Percentiles rank a stretch among this genome's conserved stretches.
Conservation (phyloP, 2,113 vertebrate genomes). For the Porphyrio hochstetteri region DNA sequence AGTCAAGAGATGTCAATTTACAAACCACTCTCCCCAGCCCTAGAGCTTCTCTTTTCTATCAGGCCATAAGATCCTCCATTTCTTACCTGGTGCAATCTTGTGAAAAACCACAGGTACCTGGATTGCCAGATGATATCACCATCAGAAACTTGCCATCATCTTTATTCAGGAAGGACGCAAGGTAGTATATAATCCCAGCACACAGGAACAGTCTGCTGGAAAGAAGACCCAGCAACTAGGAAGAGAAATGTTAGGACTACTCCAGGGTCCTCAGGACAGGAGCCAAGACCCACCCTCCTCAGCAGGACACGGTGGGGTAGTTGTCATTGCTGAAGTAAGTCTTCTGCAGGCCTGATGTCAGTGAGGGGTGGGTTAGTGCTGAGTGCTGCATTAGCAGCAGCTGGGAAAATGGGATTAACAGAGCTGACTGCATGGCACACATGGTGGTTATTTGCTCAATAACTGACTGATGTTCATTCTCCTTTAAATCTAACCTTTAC, state of each 20-base stretch:
- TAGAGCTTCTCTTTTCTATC: not conserved
- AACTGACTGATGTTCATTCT: not conserved
- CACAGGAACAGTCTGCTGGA: not conserved
- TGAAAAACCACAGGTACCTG: accelerated
- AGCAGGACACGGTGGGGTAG: not conserved
- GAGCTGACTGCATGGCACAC: not conserved
- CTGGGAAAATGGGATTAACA: not conserved
- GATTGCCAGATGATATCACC: too few relatives aligned
- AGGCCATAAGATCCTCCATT: not conserved
- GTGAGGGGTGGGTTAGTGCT: not conserved
- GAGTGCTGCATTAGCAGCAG: not conserved
- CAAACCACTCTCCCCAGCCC: not conserved
- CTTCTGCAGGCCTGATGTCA: not conserved
- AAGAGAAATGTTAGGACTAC: not conserved
- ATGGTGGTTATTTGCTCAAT: not conserved
- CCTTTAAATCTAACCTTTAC: not conserved
- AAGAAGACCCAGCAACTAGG: not conserved
- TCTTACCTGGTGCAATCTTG: not conserved
- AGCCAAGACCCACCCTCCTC: too few relatives aligned
- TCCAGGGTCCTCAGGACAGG: not conserved
- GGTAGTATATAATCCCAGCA: not conserved
- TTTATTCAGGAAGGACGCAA: not conserved
- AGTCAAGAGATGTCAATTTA: not conserved
- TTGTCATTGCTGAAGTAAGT: not conserved
- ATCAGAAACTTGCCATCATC: too few relatives aligned